Base-by-base conservation (phyloP, 2,113 vertebrate genomes). In the Proterorhinus semilunaris region DNA sequence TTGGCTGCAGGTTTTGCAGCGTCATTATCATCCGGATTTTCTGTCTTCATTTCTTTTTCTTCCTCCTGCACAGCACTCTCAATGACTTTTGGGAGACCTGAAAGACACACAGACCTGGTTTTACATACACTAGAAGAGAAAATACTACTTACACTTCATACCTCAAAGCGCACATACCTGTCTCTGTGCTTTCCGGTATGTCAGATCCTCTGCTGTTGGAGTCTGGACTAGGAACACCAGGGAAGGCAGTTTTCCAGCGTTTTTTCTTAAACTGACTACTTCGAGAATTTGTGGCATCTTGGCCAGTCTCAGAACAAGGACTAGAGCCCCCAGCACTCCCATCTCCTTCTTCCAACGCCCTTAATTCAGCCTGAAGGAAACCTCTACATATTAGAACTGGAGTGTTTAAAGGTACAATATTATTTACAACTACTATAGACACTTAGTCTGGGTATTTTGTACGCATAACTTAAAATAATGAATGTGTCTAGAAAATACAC, bases 281-380 rank as follows among this genome's bases (percentile, higher is more conserved):
- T 53, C 89, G 94, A 72, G 91, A 72, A 0, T 90, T 86, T 0
- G 82, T 54, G 7, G 85, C 78, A 46, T 99, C 98, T 83, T 96
- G 96, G 87, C 97, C 97, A 0, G 92, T 84, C 0, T 99, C 98
- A 0, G 97, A 98, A 78, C 91, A 92, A 0, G 98, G 98, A 87
- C 97, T 99, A 62, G 96, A 99, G 72, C 94, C 96, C 0, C 94
- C 95, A 2, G 92, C 82, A 1, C 96, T 98, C 52, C 90, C 95
- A 10, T 98, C 98, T 0, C 96, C 96, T 71, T 99, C 98, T 80
- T 99, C 98, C 75, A 99, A 83, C 6, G 97, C 98, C 47, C 95
- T 93, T n/a, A 99, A 90, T 81, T 99, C 98, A 36, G 98, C 98
- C 98, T 99, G 80, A 5, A 63, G 63, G 21, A 69, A 7, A 21